These are phyloP conservation scores for Entomobrya multifasciata DNA, from an alignment of 2,888 invertebrate species.

Conservation along the genomic window DNA sequence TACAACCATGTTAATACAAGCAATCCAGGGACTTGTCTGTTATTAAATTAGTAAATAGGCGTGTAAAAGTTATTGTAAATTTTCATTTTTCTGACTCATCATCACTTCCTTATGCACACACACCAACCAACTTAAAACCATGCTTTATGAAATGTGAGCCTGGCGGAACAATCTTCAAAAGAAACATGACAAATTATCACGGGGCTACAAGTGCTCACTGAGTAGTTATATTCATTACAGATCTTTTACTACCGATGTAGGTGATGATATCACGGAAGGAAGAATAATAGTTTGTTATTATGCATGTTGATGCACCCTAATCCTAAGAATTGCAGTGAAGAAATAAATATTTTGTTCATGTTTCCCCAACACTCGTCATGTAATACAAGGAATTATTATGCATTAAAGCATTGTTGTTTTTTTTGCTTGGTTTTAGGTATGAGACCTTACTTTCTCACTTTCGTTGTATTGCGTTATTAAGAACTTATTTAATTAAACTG, in stretches of 20 bases:
- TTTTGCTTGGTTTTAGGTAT: conserved; percentile 1
- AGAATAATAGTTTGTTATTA: too few species aligned
- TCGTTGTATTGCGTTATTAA: too few species aligned
- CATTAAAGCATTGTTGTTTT: conserved; percentile 13
- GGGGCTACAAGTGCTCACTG: conserved; percentile 45
- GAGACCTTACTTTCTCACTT: conserved; percentile 49
- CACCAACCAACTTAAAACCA: too few species aligned
- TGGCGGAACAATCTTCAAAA: conserved; percentile 47
- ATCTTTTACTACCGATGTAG: not conserved
- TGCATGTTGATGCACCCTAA: not conserved
- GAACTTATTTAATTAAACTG: too few species aligned
- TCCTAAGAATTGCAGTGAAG: not conserved
- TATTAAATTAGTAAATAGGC: conserved; percentile 41
- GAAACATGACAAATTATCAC: conserved; percentile 53
- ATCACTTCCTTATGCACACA: not conserved
- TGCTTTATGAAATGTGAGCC: conserved; percentile 22
- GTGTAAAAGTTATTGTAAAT: conserved; percentile 44
- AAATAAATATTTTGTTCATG: conserved; percentile 6
- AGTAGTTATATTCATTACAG: too few species aligned
- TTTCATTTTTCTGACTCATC: conserved; percentile 36
- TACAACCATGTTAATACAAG: not conserved
- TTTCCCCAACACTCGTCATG: conserved; percentile 18
- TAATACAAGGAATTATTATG: too few species aligned
- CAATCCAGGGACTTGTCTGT: conserved; percentile 63
- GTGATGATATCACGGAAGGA: conserved; percentile 1